Evolutionary conservation across 1,140 invertebrate genomes (phyloP).

Genomic region (Papilio helenus): DNA sequence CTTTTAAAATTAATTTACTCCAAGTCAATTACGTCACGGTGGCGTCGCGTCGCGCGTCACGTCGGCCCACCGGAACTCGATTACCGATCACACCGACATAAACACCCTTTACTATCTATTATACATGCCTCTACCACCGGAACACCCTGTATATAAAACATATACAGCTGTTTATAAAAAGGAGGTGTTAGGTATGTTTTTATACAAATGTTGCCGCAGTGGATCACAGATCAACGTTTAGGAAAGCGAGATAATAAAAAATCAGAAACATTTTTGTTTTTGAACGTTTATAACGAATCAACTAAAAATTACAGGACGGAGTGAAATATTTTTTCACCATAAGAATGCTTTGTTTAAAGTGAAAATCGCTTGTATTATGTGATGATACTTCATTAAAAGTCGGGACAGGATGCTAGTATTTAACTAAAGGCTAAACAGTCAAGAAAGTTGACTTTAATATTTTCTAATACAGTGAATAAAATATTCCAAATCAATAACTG

Average conservation of each 20-base stretch:
- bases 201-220: neutral
- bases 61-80: neutral
- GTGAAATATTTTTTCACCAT: neutral
- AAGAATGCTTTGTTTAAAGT: neutral
- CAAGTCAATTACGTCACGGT: neutral
- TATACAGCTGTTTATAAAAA: neutral
- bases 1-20: slow-evolving; percentile 21
- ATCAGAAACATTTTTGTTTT: too few species aligned
- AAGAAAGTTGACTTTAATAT: neutral
- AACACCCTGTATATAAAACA: neutral
- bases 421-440: neutral
- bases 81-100: neutral
- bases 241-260: neutral
- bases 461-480: neutral
- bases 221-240: too few species aligned
- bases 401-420: neutral
- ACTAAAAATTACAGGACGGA: neutral
- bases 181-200: neutral
- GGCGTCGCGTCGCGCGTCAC: neutral
- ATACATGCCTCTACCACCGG: neutral
- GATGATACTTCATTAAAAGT: neutral
- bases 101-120: neutral
- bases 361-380: neutral
- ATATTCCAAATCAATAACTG: neutral
- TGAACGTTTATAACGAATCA: too few species aligned